A percentile compares a stretch with the other conserved stretches of the same genome.
phyloP scores from a whole-genome alignment of 2,113 vertebrate species.

The Anoura caudifer region DNA sequence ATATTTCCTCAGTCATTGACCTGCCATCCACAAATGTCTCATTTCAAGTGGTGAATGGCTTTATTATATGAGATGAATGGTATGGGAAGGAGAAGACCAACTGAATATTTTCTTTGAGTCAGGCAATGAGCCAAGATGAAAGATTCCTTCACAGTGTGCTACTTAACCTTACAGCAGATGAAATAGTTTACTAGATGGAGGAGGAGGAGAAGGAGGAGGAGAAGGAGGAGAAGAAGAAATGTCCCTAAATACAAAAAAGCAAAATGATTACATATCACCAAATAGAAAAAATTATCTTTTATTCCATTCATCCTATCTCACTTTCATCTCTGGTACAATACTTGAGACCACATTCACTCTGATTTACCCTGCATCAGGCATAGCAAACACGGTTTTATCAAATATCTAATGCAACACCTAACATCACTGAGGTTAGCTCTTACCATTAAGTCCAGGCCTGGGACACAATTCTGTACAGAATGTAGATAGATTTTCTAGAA shows the following conservation, averaged over 20 bases:
- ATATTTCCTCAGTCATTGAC: neutral
- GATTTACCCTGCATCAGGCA: constrained; percentile 10
- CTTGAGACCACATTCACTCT: constrained; percentile 55
- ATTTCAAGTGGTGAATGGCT: neutral
- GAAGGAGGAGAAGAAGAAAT: neutral
- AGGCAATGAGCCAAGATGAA: neutral
- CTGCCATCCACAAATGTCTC: neutral
- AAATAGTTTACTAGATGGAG: neutral
- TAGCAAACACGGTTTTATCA: constrained; percentile 70
- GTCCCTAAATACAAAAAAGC: neutral
- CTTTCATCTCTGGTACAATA: neutral
- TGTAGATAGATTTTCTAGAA: neutral
- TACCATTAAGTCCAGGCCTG: neutral
- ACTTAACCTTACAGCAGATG: neutral
- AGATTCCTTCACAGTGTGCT: neutral
- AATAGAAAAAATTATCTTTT: neutral
- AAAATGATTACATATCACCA: neutral
- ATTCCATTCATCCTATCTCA: neutral
- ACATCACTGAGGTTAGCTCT: constrained; percentile 51
- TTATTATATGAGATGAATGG: neutral
- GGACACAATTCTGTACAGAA: neutral
- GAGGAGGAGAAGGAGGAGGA: neutral
- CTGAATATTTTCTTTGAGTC: neutral
- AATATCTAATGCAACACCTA: constrained; percentile 65
- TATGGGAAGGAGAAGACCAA: neutral